These are phyloP conservation scores for Axinella damicornis DNA, from an alignment of 37 sponge, comb jelly and placozoan genomes.

Conservation along the genomic window DNA sequence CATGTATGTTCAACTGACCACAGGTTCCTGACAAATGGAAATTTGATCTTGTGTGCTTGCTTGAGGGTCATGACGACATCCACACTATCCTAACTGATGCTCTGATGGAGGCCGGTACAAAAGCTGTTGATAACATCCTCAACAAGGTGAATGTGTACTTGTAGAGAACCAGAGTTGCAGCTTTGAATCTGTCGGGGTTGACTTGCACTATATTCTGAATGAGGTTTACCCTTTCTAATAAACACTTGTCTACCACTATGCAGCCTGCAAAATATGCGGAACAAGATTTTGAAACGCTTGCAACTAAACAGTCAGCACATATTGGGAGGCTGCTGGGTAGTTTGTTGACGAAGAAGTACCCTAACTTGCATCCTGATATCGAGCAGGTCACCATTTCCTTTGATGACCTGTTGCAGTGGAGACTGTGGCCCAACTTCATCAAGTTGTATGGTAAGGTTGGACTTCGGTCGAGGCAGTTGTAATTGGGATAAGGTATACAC, in stretches of 20 bases:
- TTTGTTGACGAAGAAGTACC: conserved; percentile 26
- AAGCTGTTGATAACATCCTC: conserved; percentile 22
- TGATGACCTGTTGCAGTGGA: conserved; percentile 57
- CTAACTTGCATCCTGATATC: neutral
- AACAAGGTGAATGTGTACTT: neutral
- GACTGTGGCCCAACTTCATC: conserved; percentile 52
- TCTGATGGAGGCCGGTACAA: conserved; percentile 1
- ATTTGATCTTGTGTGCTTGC: conserved; percentile 1
- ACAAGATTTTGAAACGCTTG: too few species aligned
- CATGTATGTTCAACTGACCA: too few species aligned
- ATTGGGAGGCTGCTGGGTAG: neutral
- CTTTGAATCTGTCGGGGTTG: too few species aligned
- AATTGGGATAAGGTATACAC: too few species aligned
- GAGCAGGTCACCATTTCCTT: conserved; percentile 9
- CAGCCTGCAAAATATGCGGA: neutral
- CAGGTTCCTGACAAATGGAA: conserved; percentile 12
- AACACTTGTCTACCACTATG: neutral
- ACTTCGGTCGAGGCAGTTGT: too few species aligned
- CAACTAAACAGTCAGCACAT: neutral
- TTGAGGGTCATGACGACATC: neutral
- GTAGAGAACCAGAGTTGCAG: neutral
- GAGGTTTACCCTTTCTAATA: too few species aligned
- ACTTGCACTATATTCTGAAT: too few species aligned
- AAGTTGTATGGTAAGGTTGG: conserved; percentile 54
- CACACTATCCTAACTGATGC: neutral